Evolutionary conservation across 2,888 invertebrate species (phyloP).

Genomic region (Isoperla grammatica): DNA sequence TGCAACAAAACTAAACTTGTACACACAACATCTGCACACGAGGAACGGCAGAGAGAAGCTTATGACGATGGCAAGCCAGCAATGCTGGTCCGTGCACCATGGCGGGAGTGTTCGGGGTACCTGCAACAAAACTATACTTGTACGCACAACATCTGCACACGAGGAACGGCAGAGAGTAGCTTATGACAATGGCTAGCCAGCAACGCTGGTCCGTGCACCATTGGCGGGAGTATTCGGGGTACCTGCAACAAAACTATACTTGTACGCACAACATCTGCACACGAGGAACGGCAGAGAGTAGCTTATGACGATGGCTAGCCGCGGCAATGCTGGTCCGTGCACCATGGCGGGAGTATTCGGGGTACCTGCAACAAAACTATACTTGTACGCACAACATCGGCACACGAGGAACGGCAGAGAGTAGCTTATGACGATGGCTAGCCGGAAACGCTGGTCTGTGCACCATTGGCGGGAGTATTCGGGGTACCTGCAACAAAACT

Average conservation of each 20-base stretch:
- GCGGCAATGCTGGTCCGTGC: constrained; percentile 42
- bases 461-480: constrained; percentile 40
- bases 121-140: constrained; percentile 47
- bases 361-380: constrained; percentile 45
- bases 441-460: constrained; percentile 41
- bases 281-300: constrained; percentile 43
- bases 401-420: constrained; percentile 44
- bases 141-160: no score
- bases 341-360: constrained; percentile 38
- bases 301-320: constrained; percentile 41
- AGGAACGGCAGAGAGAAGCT: constrained; percentile 43
- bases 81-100: constrained; percentile 43
- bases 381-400: no score
- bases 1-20: constrained; percentile 40
- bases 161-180: constrained; percentile 43
- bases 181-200: constrained; percentile 40
- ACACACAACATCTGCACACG: constrained; percentile 40
- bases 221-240: constrained; percentile 34
- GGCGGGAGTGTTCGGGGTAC: constrained; percentile 35
- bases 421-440: constrained; percentile 43
- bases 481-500: constrained; percentile 45
- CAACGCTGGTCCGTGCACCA: constrained; percentile 44
- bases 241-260: constrained; percentile 45
- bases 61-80: constrained; percentile 41
- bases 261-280: constrained; percentile 37